Conservation (phyloP, 2,113 vertebrate genomes). For the Panurus biarmicus region DNA sequence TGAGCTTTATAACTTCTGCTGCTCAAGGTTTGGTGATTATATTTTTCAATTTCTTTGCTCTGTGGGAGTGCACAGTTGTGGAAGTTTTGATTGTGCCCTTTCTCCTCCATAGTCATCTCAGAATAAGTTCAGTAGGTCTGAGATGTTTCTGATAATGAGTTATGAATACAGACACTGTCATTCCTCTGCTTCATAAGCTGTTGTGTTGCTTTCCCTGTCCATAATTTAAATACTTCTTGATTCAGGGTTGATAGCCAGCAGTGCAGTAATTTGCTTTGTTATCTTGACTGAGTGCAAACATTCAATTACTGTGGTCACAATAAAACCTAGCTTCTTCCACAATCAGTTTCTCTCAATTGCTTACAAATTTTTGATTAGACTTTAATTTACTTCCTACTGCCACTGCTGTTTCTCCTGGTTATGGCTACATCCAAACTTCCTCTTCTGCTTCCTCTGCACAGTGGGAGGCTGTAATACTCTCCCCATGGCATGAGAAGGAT, state of each 20-base stretch:
- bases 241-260: neutral
- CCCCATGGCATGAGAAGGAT: neutral
- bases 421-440: fast-evolving
- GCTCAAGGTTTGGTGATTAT: neutral
- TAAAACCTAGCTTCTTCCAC: neutral
- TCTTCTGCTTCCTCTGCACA: neutral
- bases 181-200: neutral
- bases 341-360: neutral
- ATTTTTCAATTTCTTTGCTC: neutral
- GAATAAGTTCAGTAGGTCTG: neutral
- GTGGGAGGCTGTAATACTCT: neutral
- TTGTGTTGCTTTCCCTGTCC: neutral
- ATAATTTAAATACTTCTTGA: neutral
- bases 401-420: neutral
- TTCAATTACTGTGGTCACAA: neutral
- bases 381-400: neutral
- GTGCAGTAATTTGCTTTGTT: neutral
- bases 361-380: neutral
- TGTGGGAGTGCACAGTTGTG: neutral
- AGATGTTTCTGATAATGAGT: neutral
- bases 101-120: neutral
- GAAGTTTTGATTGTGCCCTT: neutral
- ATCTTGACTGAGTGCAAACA: neutral
- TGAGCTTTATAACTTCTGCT: neutral
- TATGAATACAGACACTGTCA: neutral